phyloP scores from a whole-genome alignment of 2,113 vertebrate species.

The Tamias sibiricus region DNA sequence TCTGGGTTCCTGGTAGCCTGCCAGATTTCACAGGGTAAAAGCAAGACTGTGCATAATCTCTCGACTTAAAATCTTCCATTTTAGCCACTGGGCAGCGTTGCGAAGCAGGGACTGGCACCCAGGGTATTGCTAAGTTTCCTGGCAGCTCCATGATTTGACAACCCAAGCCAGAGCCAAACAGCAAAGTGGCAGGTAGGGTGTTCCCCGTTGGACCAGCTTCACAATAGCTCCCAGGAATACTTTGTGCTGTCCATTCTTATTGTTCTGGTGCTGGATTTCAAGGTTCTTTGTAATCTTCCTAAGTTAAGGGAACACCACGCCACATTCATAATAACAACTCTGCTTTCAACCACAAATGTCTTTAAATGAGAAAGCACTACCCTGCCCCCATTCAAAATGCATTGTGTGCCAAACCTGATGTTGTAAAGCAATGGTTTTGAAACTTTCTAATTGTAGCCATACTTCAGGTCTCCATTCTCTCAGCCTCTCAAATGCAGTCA shows the following conservation, averaged over 20 bases:
- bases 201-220: background rate
- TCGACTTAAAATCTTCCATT: background rate
- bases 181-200: background rate
- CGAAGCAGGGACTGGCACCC: background rate
- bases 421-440: conserved; percentile 58
- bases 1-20: background rate
- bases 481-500: conserved; percentile 49
- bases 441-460: conserved; percentile 67
- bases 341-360: conserved; percentile 67
- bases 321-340: conserved; percentile 51
- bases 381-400: background rate
- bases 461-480: conserved; percentile 49
- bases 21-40: background rate
- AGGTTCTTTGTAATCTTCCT: conserved; percentile 52
- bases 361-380: conserved; percentile 57
- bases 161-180: background rate
- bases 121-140: background rate
- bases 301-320: conserved; percentile 9
- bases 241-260: background rate
- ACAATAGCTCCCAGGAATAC: background rate
- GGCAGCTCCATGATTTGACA: background rate
- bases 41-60: background rate
- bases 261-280: conserved; percentile 8
- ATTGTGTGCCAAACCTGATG: conserved; percentile 58
- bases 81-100: background rate